phyloP scores from a whole-genome alignment of 2,888 invertebrate species.

The Allacma fusca region DNA sequence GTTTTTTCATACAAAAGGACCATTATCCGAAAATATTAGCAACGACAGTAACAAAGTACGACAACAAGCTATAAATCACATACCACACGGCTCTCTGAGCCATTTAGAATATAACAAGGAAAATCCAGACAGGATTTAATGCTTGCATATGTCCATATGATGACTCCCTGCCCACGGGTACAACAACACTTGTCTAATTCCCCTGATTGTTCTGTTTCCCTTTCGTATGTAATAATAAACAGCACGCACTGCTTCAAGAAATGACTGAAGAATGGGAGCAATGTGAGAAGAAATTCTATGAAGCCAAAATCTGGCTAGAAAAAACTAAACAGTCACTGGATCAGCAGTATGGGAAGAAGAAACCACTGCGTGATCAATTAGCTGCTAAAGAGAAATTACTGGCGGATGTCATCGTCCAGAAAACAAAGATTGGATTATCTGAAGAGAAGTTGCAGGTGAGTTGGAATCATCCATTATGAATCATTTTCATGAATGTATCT shows the following conservation, averaged over 20 bases:
- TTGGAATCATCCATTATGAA: slow-evolving; percentile 59
- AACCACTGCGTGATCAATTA: slow-evolving; percentile 85
- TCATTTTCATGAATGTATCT: not conserved
- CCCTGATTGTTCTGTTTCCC: not conserved
- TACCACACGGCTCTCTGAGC: not conserved
- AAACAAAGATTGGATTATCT: slow-evolving; percentile 86
- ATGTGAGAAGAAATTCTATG: slow-evolving; percentile 91
- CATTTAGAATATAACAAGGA: not conserved
- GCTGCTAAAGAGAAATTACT: slow-evolving; percentile 84
- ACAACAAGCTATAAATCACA: not conserved
- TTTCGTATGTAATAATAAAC: slow-evolving; percentile 61
- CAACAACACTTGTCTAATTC: not conserved
- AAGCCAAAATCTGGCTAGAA: slow-evolving; percentile 87
- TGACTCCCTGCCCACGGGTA: not conserved
- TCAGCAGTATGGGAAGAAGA: slow-evolving; percentile 83
- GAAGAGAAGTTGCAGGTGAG: slow-evolving; percentile 87
- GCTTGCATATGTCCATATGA: slow-evolving; percentile 4
- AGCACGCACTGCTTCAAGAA: slow-evolving; percentile 89
- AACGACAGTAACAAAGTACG: not conserved
- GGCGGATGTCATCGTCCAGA: slow-evolving; percentile 79
- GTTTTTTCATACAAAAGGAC: not conserved
- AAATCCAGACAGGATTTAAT: slow-evolving; percentile 8
- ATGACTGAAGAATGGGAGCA: slow-evolving; percentile 95
- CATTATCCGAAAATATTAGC: not conserved
- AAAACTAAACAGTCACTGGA: slow-evolving; percentile 81